These are phyloP conservation scores for Erythrolamprus reginae DNA, from an alignment of 2,113 vertebrate genomes.

Conservation along the genomic window DNA sequence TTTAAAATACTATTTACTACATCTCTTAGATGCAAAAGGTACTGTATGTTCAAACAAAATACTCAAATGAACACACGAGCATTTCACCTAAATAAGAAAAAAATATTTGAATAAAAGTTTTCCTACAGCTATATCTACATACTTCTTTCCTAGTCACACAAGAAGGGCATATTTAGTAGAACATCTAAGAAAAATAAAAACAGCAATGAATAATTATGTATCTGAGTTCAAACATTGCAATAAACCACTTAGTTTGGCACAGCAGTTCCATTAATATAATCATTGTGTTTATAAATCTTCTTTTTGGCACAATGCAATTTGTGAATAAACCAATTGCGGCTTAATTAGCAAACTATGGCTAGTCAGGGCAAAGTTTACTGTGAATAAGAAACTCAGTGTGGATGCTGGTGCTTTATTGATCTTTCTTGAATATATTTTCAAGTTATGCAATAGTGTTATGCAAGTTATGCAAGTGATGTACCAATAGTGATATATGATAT, in stretches of 20 bases:
- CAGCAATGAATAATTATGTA: not conserved
- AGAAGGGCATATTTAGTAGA: not conserved
- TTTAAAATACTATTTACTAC: not conserved
- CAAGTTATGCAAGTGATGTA: not conserved
- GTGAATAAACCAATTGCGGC: not conserved
- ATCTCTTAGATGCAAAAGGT: not conserved
- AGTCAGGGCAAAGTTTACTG: not conserved
- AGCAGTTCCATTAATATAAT: not conserved
- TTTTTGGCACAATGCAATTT: not conserved
- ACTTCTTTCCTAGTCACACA: not conserved
- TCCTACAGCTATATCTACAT: not conserved
- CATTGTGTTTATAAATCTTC: not conserved
- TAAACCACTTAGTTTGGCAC: not conserved
- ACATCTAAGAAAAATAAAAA: not conserved
- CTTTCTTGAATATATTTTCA: not conserved
- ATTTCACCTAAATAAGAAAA: not conserved
- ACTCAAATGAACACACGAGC: not conserved
- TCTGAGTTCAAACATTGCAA: not conserved
- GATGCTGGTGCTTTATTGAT: not conserved
- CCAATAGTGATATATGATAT: not conserved
- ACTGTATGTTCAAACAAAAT: not conserved
- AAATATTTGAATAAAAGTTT: not conserved
- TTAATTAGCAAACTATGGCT: not conserved
- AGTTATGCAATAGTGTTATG: too few species aligned
- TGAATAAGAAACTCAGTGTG: not conserved